phyloP scores from a whole-genome alignment of 2,888 invertebrate species.

The Himalopsyche tibetana region DNA sequence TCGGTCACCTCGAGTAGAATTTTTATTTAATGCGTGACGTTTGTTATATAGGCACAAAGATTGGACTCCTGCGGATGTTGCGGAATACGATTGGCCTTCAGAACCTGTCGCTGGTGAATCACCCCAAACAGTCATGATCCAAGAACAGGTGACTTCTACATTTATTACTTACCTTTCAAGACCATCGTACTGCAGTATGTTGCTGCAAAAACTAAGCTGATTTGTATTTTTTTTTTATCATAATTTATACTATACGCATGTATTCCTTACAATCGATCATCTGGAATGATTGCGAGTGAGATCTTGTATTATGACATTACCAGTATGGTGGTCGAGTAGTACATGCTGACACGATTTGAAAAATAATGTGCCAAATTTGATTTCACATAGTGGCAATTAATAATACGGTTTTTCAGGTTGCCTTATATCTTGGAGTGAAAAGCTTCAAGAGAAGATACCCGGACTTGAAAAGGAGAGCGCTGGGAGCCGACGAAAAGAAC shows the following conservation, averaged over 20 bases:
- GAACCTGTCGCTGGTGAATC: constrained; percentile 74
- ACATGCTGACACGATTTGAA: too few species aligned
- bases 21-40: background rate
- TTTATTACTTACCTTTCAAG: background rate
- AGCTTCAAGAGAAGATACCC: constrained; percentile 98
- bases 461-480: constrained; percentile 88
- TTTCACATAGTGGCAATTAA: too few species aligned
- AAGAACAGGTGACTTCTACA: constrained; percentile 83
- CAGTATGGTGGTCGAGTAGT: too few species aligned
- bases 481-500: constrained; percentile 94
- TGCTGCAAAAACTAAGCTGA: too few species aligned
- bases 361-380: too few species aligned
- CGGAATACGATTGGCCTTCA: constrained; percentile 95
- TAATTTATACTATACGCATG: too few species aligned
- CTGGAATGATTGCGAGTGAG: too few species aligned
- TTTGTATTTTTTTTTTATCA: too few species aligned
- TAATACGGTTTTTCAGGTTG: constrained; percentile 75
- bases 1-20: too few species aligned
- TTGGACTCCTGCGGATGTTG: constrained; percentile 90
- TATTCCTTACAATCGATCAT: too few species aligned
- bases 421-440: constrained; percentile 95
- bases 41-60: constrained; percentile 71
- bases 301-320: too few species aligned
- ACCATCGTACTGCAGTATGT: too few species aligned
- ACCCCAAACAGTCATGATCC: constrained; percentile 92